Evolutionary conservation across 2,888 invertebrate genomes (phyloP).

Genomic region (Drosophila demipolita): DNA sequence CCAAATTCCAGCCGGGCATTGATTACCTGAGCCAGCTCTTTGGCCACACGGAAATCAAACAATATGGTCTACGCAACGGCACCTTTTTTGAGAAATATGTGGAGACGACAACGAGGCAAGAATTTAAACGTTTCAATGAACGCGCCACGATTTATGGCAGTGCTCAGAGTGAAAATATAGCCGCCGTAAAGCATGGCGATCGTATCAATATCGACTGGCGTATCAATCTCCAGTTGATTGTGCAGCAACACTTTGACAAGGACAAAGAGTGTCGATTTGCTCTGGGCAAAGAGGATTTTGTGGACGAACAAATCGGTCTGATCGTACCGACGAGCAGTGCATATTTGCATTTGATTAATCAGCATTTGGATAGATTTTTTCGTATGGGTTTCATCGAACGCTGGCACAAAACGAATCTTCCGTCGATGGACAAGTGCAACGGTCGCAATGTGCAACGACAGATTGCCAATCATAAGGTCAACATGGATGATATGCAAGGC

Average conservation of each 20-base stretch:
- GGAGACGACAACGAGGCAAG: constrained; percentile 75
- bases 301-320: constrained; percentile 92
- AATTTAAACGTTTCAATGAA: constrained; percentile 86
- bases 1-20: constrained; percentile 86
- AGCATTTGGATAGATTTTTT: constrained; percentile 92
- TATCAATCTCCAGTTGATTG: constrained; percentile 90
- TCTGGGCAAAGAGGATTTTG: constrained; percentile 91
- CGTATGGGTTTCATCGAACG: constrained; percentile 93
- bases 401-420: constrained; percentile 92
- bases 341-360: constrained; percentile 90
- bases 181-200: constrained; percentile 88
- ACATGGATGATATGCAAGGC: constrained; percentile 96
- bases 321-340: constrained; percentile 91
- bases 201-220: constrained; percentile 94
- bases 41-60: constrained; percentile 86
- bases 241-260: constrained; percentile 88
- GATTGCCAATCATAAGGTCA: constrained; percentile 94
- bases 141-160: constrained; percentile 86
- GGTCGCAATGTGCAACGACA: constrained; percentile 88
- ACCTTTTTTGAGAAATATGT: constrained; percentile 91
- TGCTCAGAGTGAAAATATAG: constrained; percentile 85
- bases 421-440: constrained; percentile 92
- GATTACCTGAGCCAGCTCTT: constrained; percentile 84
- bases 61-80: constrained; percentile 91
- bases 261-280: constrained; percentile 91